These are phyloP conservation scores for Ectemnius continuus DNA, from an alignment of 2,888 invertebrate species.

Conservation along the genomic window DNA sequence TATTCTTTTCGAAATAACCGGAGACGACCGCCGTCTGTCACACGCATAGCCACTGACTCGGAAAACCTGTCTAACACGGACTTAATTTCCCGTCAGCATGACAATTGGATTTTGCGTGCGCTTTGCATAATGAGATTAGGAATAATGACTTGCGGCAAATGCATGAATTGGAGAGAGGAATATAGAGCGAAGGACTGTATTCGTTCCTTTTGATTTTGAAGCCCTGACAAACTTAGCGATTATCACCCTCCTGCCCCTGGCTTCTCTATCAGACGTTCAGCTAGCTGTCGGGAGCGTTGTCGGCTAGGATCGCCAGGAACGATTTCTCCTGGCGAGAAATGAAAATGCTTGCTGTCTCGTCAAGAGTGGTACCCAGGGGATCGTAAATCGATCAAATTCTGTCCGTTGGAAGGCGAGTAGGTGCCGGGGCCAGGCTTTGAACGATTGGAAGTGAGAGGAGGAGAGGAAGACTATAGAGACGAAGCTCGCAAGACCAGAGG, in stretches of 20 bases:
- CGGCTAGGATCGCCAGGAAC: slow-evolving; percentile 22
- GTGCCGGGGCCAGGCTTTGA: slow-evolving; percentile 9
- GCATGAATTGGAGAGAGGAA: too few relatives aligned
- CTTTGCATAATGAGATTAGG: too few relatives aligned
- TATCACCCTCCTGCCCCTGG: slow-evolving; percentile 31
- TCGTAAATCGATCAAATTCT: slow-evolving; percentile 58
- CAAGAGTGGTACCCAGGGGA: slow-evolving; percentile 32
- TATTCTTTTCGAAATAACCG: slow-evolving; percentile 15
- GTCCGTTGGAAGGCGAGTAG: slow-evolving; percentile 51
- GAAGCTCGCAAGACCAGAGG: slow-evolving; percentile 27
- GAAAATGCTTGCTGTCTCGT: slow-evolving; percentile 48
- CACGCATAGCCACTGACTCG: too few relatives aligned
- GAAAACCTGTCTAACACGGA: too few relatives aligned
- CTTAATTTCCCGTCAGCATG: too few relatives aligned
- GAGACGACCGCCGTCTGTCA: too few relatives aligned
- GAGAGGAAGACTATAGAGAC: slow-evolving; percentile 3
- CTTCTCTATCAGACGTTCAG: slow-evolving; percentile 22
- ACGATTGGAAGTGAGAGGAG: background rate
- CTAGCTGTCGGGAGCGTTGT: slow-evolving; percentile 23
- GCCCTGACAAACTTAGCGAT: too few relatives aligned
- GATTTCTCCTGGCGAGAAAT: slow-evolving; percentile 44
- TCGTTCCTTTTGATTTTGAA: too few relatives aligned
- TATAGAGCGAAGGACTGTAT: too few relatives aligned
- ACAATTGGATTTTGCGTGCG: too few relatives aligned
- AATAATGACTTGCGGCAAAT: too few relatives aligned